Conservation (phyloP, 2,888 invertebrate genomes). For the Rhaphigaster nebulosa region DNA sequence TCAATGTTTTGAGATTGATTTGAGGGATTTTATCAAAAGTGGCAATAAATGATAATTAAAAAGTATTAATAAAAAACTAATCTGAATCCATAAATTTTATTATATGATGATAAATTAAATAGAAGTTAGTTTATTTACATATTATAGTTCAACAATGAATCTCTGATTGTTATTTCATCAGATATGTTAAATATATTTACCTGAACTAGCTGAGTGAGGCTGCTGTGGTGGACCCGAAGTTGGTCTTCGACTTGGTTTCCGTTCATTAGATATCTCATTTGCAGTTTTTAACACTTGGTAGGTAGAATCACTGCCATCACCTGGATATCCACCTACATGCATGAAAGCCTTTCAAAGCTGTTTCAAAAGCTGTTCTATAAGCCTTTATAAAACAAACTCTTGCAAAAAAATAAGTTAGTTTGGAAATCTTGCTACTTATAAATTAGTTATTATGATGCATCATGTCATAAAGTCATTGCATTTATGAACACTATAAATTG, state of each 20-base stretch:
- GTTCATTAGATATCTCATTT: constrained; percentile 78
- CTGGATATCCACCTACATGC: constrained; percentile 57
- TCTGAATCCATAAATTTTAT: background rate
- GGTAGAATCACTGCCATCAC: constrained; percentile 68
- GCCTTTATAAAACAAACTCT: constrained; percentile 43
- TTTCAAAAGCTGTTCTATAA: constrained; percentile 53
- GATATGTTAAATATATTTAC: constrained; percentile 38
- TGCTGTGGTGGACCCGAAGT: constrained; percentile 68
- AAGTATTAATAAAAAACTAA: background rate
- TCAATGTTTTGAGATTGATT: background rate
- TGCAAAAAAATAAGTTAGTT: constrained; percentile 7
- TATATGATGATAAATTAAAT: background rate
- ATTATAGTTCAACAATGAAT: constrained; percentile 12
- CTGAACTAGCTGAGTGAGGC: constrained; percentile 66
- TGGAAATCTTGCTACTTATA: background rate
- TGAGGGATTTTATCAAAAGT: background rate
- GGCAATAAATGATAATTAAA: background rate
- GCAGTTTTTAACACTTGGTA: constrained; percentile 96
- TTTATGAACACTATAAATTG: background rate
- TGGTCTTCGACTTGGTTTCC: constrained; percentile 54
- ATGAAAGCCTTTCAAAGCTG: constrained; percentile 58
- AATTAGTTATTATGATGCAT: background rate
- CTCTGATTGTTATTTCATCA: background rate
- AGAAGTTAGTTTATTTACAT: background rate
- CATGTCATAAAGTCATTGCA: background rate